Conservation (phyloP, 2,888 invertebrate species). For the Synergus laeviventris region DNA sequence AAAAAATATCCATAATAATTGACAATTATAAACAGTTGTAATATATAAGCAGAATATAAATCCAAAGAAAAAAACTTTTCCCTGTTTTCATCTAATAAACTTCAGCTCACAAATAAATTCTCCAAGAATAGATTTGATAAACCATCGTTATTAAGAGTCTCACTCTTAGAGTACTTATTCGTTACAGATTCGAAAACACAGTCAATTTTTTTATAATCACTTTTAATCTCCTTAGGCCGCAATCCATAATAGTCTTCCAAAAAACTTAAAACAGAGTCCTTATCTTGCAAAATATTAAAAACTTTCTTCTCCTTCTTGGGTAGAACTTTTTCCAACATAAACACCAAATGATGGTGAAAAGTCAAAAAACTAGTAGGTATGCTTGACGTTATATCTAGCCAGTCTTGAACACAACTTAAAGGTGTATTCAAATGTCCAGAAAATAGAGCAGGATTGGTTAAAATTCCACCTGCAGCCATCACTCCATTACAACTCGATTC, state of each 20-base stretch:
- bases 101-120: slow-evolving; percentile 17
- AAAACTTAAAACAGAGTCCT: slow-evolving; percentile 84
- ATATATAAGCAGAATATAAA: not conserved
- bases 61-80: not conserved
- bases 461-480: slow-evolving; percentile 94
- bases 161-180: slow-evolving; percentile 23
- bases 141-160: slow-evolving; percentile 15
- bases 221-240: slow-evolving; percentile 65
- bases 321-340: slow-evolving; percentile 93
- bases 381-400: slow-evolving; percentile 84
- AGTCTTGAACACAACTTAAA: slow-evolving; percentile 86
- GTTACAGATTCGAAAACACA: slow-evolving; percentile 50
- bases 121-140: slow-evolving; percentile 22
- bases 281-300: slow-evolving; percentile 87
- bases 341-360: slow-evolving; percentile 97
- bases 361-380: slow-evolving; percentile 82
- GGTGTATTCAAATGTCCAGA: slow-evolving; percentile 85
- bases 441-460: slow-evolving; percentile 94
- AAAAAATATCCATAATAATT: not conserved
- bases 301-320: slow-evolving; percentile 83
- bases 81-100: not conserved
- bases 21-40: not conserved
- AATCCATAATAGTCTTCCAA: slow-evolving; percentile 80
- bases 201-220: slow-evolving; percentile 50
- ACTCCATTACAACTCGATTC: slow-evolving; percentile 86